Conservation (phyloP, 2,888 invertebrate species). For the Conus canariensis region DNA sequence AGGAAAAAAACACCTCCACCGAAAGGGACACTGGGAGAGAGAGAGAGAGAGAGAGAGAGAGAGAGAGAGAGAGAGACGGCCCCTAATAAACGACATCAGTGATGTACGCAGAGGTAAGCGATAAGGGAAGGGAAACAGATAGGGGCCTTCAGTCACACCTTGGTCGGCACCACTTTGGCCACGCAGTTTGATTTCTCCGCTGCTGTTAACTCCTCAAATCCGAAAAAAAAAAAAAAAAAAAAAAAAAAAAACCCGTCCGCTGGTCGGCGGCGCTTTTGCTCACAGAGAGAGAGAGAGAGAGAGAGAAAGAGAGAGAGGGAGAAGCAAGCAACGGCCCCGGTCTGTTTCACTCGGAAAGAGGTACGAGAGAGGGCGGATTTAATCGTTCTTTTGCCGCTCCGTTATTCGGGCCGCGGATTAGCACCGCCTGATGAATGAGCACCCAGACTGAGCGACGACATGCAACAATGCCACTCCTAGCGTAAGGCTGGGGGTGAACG, state of each 20-base stretch:
- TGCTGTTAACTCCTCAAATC: no score
- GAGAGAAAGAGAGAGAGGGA: not conserved
- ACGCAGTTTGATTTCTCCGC: no score
- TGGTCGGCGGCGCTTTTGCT: not conserved
- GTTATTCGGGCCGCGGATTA: slow-evolving; percentile 65
- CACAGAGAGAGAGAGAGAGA: not conserved
- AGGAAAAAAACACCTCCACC: no score
- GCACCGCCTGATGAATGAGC: slow-evolving; percentile 49
- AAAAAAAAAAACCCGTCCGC: no score
- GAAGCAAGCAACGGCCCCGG: not conserved
- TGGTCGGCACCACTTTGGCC: no score
- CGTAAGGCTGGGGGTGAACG: not conserved
- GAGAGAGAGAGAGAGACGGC: not conserved
- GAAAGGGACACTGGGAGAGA: not conserved
- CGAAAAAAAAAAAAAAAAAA: no score
- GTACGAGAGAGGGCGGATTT: slow-evolving; percentile 46
- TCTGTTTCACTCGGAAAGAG: not conserved
- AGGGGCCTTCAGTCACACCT: no score
- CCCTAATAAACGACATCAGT: no score
- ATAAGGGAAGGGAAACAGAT: no score
- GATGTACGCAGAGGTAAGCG: no score
- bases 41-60: slow-evolving; percentile 18
- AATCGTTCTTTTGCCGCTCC: slow-evolving; percentile 57
- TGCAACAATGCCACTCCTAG: slow-evolving; percentile 46
- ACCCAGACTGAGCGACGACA: slow-evolving; percentile 64